These are phyloP conservation scores for Cydia fagiglandana DNA, from an alignment of 1,140 invertebrate genomes.

Conservation along the genomic window DNA sequence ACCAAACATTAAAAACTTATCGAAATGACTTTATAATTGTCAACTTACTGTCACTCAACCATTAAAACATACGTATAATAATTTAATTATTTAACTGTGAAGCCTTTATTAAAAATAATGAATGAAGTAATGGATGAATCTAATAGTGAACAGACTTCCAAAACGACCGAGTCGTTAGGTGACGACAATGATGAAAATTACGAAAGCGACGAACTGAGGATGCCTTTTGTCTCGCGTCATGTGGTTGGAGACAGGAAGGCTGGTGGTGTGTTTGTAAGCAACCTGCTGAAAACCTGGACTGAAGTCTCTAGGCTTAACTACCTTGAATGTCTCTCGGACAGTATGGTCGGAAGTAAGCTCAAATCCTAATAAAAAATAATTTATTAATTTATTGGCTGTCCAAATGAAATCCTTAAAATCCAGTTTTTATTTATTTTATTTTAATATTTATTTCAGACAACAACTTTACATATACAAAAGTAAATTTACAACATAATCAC, in stretches of 20 bases:
- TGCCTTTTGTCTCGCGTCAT: background rate
- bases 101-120: background rate
- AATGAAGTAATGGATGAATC: background rate
- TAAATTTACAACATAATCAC: too few species aligned
- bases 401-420: too few species aligned
- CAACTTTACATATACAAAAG: too few species aligned
- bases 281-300: conserved; percentile 50
- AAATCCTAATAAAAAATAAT: conserved; percentile 39
- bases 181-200: background rate
- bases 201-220: background rate
- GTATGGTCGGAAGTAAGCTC: conserved; percentile 34
- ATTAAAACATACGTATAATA: too few species aligned
- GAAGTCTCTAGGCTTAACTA: conserved; percentile 58
- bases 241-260: background rate
- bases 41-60: background rate
- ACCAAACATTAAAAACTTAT: too few species aligned
- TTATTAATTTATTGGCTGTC: too few species aligned
- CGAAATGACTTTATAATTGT: background rate
- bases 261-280: conserved; percentile 42
- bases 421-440: too few species aligned
- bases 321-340: conserved; percentile 39
- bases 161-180: background rate
- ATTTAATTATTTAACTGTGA: background rate
- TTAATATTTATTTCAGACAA: too few species aligned
- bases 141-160: background rate